phyloP scores from a whole-genome alignment of 2,113 vertebrate genomes.

The Pelecanus crispus region DNA sequence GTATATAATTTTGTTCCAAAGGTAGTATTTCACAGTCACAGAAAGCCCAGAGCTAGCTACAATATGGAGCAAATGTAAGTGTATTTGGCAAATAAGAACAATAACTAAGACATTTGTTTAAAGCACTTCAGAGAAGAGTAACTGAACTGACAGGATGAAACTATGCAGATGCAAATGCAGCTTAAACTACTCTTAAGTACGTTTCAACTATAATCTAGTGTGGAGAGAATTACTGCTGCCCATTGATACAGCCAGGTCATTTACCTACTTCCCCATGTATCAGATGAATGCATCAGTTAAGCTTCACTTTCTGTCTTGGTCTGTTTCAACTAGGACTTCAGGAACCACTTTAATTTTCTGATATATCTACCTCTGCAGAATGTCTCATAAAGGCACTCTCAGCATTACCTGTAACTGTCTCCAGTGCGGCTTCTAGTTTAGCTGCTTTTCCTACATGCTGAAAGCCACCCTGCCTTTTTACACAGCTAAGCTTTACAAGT shows the following conservation, averaged over 20 bases:
- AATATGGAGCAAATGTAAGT: background rate
- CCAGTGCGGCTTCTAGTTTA: background rate
- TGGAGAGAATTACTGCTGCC: background rate
- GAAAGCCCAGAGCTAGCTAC: background rate
- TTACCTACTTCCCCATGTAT: background rate
- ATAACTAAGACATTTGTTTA: background rate
- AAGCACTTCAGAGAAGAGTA: background rate
- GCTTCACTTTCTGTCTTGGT: background rate
- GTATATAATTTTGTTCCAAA: background rate
- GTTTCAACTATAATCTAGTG: background rate
- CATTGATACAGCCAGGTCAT: background rate
- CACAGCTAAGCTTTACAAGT: background rate
- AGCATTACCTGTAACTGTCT: background rate
- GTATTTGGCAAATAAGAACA: background rate
- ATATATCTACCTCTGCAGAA: background rate
- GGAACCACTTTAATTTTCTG: background rate
- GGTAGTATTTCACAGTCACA: background rate
- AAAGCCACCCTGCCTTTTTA: background rate
- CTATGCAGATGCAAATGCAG: background rate
- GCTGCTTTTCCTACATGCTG: background rate
- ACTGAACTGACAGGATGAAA: background rate
- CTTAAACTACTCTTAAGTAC: background rate
- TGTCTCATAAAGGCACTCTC: background rate
- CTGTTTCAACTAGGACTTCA: background rate
- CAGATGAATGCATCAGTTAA: background rate